Evolutionary conservation across 1,140 invertebrate species (phyloP).

Genomic region (Nilaparvata lugens): DNA sequence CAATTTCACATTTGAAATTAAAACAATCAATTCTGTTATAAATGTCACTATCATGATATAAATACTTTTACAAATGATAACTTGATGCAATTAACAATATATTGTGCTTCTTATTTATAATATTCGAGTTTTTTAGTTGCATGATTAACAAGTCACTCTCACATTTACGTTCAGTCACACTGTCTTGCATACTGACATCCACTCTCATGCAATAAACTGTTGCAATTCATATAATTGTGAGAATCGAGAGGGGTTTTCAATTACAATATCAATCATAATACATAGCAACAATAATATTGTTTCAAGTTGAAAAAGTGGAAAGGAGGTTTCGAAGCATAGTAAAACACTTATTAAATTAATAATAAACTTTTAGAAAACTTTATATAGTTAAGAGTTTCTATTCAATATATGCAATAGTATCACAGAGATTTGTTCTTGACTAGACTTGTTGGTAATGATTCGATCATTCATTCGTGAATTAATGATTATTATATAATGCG

Average conservation of each 20-base stretch:
- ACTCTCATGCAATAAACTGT: slow-evolving; percentile 12
- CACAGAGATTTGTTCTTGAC: slow-evolving; percentile 26
- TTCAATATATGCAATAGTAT: slow-evolving; percentile 18
- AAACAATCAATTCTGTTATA: no score
- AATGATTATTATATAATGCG: not conserved
- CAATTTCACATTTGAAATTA: no score
- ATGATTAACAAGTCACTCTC: not conserved
- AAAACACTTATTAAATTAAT: slow-evolving; percentile 7
- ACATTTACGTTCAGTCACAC: not conserved
- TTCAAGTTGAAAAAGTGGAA: slow-evolving; percentile 11
- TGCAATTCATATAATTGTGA: slow-evolving; percentile 4
- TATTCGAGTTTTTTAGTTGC: not conserved
- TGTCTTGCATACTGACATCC: slow-evolving; percentile 10
- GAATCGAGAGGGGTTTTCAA: slow-evolving; percentile 12
- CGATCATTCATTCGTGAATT: slow-evolving; percentile 4
- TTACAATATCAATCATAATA: slow-evolving; percentile 8
- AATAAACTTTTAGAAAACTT: slow-evolving; percentile 20
- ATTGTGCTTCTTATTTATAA: no score
- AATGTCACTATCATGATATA: no score
- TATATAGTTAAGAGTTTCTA: slow-evolving; percentile 17
- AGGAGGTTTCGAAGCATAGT: slow-evolving; percentile 15
- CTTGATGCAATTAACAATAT: no score
- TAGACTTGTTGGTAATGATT: slow-evolving; percentile 22
- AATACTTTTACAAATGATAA: no score
- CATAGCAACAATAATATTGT: slow-evolving; percentile 7